Percentiles rank a stretch among this genome's conserved stretches.
These are phyloP conservation scores for Manis pentadactyla DNA, from an alignment of 2,797 vertebrate genomes.

Conservation along the genomic window DNA sequence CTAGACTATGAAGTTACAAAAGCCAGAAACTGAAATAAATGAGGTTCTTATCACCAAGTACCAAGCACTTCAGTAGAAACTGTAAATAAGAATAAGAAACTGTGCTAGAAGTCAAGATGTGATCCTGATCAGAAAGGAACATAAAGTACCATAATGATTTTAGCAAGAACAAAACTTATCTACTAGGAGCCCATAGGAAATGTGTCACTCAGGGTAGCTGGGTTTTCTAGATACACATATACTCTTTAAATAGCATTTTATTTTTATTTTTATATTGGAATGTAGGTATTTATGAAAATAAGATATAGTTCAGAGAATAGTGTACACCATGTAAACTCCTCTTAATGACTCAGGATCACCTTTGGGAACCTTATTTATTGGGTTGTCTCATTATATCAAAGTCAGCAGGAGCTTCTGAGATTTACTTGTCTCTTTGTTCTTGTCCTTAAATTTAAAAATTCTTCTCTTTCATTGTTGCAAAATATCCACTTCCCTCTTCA, in stretches of 20 bases:
- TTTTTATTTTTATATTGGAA: not conserved
- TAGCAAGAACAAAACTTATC: not conserved
- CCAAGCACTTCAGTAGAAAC: not conserved
- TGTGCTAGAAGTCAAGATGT: not conserved
- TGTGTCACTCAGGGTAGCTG: not conserved
- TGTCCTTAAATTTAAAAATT: not conserved
- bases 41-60: not conserved
- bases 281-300: not conserved
- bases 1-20: not conserved
- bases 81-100: not conserved
- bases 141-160: not conserved
- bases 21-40: not conserved
- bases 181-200: not conserved
- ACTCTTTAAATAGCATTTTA: not conserved
- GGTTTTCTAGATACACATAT: not conserved
- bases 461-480: not conserved
- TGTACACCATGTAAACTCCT: not conserved
- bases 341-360: not conserved
- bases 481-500: not conserved
- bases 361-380: not conserved
- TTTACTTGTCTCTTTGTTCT: not conserved
- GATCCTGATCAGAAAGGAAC: not conserved
- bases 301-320: not conserved
- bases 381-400: not conserved
- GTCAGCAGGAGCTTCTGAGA: not conserved